These are phyloP conservation scores for Yponomeuta malinellus DNA, from an alignment of 2,888 invertebrate genomes.

Conservation along the genomic window DNA sequence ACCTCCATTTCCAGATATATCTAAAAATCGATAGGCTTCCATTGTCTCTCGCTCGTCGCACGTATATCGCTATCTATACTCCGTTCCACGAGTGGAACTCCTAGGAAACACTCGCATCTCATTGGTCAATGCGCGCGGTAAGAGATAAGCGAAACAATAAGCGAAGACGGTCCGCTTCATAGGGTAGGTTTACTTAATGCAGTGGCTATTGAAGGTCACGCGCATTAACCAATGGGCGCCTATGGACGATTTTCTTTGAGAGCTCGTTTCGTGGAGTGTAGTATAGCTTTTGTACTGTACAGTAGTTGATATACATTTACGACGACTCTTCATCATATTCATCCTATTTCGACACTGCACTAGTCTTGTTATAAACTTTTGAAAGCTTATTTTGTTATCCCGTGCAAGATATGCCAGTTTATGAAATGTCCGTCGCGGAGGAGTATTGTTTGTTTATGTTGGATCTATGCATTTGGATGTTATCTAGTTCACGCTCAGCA, in stretches of 20 bases:
- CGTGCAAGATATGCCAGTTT: not conserved
- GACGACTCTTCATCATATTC: not conserved
- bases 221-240: too few species aligned
- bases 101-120: too few species aligned
- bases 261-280: too few species aligned
- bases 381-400: not conserved
- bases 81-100: too few species aligned
- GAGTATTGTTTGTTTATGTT: conserved; percentile 2
- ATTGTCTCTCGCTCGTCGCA: not conserved
- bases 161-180: too few species aligned
- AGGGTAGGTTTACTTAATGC: too few species aligned
- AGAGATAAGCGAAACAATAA: too few species aligned
- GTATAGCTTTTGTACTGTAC: not conserved
- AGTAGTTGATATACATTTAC: not conserved
- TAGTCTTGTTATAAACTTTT: not conserved
- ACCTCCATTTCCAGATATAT: not conserved
- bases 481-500: not conserved
- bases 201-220: too few species aligned
- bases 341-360: not conserved
- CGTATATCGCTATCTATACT: not conserved
- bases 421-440: not conserved
- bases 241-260: too few species aligned
- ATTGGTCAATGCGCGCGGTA: too few species aligned
- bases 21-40: not conserved
- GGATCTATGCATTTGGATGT: not conserved